Evolutionary conservation across 2,888 invertebrate genomes (phyloP).

Genomic region (Trichopoda pennipes): DNA sequence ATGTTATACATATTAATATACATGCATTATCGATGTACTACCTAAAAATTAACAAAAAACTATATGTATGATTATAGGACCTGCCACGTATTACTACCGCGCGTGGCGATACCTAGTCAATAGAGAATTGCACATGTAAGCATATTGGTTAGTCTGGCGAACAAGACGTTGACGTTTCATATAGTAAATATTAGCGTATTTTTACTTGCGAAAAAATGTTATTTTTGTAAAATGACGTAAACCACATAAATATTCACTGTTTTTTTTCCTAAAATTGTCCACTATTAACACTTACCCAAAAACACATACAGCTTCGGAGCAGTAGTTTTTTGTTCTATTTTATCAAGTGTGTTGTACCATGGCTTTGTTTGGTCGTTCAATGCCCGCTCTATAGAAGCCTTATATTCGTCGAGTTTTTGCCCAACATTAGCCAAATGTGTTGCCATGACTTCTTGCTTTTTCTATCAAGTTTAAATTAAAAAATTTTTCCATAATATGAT

Average conservation of each 20-base stretch:
- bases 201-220: conserved; percentile 13
- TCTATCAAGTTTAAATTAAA: neutral
- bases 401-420: conserved; percentile 81
- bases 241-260: conserved; percentile 6
- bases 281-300: conserved; percentile 84
- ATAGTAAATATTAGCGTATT: conserved; percentile 5
- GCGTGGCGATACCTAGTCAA: conserved; percentile 55
- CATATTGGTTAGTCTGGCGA: neutral
- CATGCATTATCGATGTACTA: conserved; percentile 34
- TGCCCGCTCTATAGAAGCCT: conserved; percentile 83
- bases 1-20: neutral
- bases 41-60: neutral
- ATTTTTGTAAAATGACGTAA: conserved; percentile 40
- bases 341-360: conserved; percentile 86
- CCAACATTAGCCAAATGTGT: conserved; percentile 60
- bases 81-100: conserved; percentile 62
- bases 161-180: neutral
- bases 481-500: neutral
- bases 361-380: conserved; percentile 87
- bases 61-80: conserved; percentile 7
- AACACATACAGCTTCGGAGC: conserved; percentile 89
- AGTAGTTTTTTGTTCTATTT: conserved; percentile 87
- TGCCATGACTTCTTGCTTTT: conserved; percentile 63
- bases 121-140: conserved; percentile 1
- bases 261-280: neutral